phyloP scores from a whole-genome alignment of 2,797 vertebrate species.

The Natrix natrix region DNA sequence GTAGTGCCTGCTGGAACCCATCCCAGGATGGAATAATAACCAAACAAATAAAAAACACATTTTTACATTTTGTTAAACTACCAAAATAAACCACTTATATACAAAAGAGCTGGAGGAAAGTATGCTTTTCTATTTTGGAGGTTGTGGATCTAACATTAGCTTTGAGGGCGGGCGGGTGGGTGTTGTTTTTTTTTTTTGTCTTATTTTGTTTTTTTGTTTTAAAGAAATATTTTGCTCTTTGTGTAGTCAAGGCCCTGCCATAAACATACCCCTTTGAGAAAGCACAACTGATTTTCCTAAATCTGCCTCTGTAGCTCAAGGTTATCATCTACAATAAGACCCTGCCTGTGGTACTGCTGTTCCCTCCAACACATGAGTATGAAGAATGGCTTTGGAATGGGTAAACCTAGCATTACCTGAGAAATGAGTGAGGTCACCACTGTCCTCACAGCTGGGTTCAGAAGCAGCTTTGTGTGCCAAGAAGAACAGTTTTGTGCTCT shows the following conservation, averaged over 20 bases:
- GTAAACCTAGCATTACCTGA: not conserved
- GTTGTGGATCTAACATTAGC: not conserved
- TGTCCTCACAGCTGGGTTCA: constrained; percentile 2
- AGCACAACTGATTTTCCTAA: not conserved
- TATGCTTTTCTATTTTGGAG: too few relatives aligned
- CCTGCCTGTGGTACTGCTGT: not conserved
- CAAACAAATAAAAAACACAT: not conserved
- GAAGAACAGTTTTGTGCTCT: constrained; percentile 9
- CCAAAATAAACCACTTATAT: not conserved
- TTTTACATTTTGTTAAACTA: not conserved
- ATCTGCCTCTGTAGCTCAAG: not conserved
- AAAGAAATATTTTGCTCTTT: not conserved
- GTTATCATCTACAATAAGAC: not conserved
- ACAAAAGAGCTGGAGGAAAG: not conserved
- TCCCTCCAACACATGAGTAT: not conserved
- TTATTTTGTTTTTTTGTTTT: not conserved
- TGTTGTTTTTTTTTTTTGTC: not conserved
- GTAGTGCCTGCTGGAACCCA: too few relatives aligned
- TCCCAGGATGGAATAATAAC: not conserved
- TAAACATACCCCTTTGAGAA: not conserved
- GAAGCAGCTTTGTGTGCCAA: constrained; percentile 36
- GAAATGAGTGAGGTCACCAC: constrained; percentile 22
- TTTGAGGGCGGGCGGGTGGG: too few relatives aligned
- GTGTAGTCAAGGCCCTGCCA: not conserved
- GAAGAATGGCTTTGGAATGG: constrained; percentile 3